Evolutionary conservation across 2,113 vertebrate genomes (phyloP).

Genomic region (Clinocottus analis): DNA sequence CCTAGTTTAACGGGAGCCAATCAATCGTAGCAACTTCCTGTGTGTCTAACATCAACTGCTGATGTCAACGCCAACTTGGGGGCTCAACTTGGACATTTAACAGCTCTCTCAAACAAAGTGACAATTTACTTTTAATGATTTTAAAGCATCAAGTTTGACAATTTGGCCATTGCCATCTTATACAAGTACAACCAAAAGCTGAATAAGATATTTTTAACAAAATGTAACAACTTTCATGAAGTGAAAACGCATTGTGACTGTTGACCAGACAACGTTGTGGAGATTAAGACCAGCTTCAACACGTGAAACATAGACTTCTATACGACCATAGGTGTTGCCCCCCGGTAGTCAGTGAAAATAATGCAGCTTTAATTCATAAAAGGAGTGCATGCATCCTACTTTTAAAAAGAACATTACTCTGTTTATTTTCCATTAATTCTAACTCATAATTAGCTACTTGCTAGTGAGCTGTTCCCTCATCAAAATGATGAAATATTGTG

Average conservation of each 20-base stretch:
- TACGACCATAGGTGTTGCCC: too few relatives aligned
- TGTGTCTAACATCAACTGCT: conserved; percentile 4
- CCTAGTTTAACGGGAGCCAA: not conserved
- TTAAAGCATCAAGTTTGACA: too few relatives aligned
- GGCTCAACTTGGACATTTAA: not conserved
- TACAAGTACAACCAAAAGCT: too few relatives aligned
- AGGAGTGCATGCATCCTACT: not conserved
- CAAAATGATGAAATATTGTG: conserved; percentile 32
- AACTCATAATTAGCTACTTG: conserved; percentile 14
- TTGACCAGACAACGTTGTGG: too few relatives aligned
- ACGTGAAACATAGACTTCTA: too few relatives aligned
- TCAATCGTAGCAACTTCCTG: conserved; percentile 12
- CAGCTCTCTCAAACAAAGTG: not conserved
- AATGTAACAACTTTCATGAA: too few relatives aligned
- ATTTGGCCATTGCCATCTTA: too few relatives aligned
- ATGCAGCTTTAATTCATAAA: not conserved
- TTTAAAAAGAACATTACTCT: not conserved
- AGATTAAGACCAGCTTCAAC: too few relatives aligned
- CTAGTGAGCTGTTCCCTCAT: conserved; percentile 16
- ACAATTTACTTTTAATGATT: too few relatives aligned
- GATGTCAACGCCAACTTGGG: not conserved
- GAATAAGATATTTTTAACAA: too few relatives aligned
- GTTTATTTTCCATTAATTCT: conserved; percentile 17
- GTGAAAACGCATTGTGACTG: too few relatives aligned
- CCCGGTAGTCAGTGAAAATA: too few relatives aligned